Evolutionary conservation across 2,888 invertebrate genomes (phyloP).

Genomic region (Zaprionus obscuricornis): DNA sequence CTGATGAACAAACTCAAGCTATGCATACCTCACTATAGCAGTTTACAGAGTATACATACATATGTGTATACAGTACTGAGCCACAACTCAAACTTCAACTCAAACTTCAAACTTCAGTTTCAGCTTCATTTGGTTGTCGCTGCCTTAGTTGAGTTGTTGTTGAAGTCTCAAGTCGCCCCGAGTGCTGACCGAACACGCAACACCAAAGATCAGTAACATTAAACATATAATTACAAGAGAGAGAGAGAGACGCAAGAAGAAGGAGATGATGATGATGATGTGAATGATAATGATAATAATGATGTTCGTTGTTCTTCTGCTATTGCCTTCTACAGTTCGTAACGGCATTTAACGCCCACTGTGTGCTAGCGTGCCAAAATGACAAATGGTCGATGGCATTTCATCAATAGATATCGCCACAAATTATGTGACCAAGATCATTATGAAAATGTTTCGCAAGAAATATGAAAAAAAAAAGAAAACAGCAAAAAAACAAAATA

Average conservation of each 20-base stretch:
- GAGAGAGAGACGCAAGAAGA: not conserved
- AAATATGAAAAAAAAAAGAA: not conserved
- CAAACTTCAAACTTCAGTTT: not conserved
- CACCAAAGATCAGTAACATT: constrained; percentile 17
- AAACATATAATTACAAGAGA: constrained; percentile 47
- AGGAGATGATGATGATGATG: not conserved
- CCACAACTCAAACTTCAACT: too few species aligned
- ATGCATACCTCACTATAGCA: too few species aligned
- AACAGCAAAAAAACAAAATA: not conserved
- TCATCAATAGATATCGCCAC: constrained; percentile 10
- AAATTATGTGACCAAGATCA: constrained; percentile 5
- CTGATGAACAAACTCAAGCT: too few species aligned
- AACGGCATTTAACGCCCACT: constrained; percentile 44
- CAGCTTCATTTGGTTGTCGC: constrained; percentile 16
- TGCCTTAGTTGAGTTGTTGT: constrained; percentile 61
- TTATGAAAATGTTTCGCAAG: constrained; percentile 8
- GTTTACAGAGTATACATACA: too few species aligned
- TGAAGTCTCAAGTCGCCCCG: constrained; percentile 56
- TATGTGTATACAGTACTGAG: too few species aligned
- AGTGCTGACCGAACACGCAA: constrained; percentile 47
- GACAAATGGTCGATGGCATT: constrained; percentile 51
- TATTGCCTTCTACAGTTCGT: not conserved
- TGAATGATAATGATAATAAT: constrained; percentile 8
- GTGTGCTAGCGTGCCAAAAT: constrained; percentile 42
- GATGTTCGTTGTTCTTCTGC: not conserved